Base-by-base conservation (phyloP, 35 echinoderm and acorn worm species). In the Apostichopus californicus region DNA sequence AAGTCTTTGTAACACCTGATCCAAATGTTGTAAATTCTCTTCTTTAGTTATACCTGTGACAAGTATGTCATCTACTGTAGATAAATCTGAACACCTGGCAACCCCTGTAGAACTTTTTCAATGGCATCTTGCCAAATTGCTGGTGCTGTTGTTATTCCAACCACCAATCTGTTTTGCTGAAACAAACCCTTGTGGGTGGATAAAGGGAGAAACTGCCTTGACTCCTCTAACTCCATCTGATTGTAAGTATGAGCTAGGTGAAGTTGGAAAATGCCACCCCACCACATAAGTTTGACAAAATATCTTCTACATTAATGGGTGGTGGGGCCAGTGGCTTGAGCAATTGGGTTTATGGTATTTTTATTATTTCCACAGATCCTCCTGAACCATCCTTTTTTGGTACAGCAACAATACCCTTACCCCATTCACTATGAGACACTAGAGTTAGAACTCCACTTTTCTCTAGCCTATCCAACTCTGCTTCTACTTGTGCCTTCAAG, bases 331-430 rank as follows among this genome's bases (percentile, higher is more conserved):
- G 75, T 78, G 87, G 85, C 23, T 88, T 93, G 8, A 93, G 54
- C 2, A 21, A 14, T 56, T 46, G 93, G 93, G 21, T 94, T 91
- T 9, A 94, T n/a, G 18, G 93, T 86, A 12, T 56, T 73, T 24
- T 92, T 94, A 77, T 92, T 87, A 55, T 94, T 94, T 11, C 90
- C 93, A 77, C 93, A 94, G 34, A 46, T 46, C 59, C 93, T 91
- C 20, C 89, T 10, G 80, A 77, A 5, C 93, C 89, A 77, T 94
- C 80, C 61, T 91, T 91, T 68, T 94, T 91, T 72, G 21, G 24
- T 4, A 91, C 88, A 1, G 57, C 12, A 7, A 94, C 93, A 73
- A 94, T 57, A 23, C 78, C 61, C 28, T 63, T 83, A 54, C 78
- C 81, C 89, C 93, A 94, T 68, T 91, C 88, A 56, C 63, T 91